Evolutionary conservation across 1,140 invertebrate genomes (phyloP).

Genomic region (Ips nitidus): DNA sequence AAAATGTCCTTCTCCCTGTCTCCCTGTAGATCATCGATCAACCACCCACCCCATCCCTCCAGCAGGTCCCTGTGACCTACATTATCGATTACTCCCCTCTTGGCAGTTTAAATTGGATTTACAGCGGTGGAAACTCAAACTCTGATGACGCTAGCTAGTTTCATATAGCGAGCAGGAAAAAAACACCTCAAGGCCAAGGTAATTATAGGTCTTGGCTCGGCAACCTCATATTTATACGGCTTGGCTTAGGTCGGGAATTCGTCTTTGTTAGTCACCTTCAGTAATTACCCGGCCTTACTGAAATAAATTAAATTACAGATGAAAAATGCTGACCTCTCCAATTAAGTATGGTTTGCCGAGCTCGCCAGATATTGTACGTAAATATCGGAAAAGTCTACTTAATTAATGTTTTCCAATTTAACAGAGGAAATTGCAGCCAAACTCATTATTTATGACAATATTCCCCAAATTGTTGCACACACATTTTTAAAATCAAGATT

Average conservation of each 20-base stretch:
- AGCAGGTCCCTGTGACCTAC: not conserved
- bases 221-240: not conserved
- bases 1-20: not conserved
- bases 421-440: too few relatives aligned
- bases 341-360: too few relatives aligned
- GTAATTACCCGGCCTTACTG: too few relatives aligned
- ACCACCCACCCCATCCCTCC: not conserved
- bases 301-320: too few relatives aligned
- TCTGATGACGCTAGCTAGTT: not conserved
- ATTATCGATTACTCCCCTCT: not conserved
- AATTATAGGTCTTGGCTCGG: not conserved
- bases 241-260: not conserved
- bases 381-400: too few relatives aligned
- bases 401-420: too few relatives aligned
- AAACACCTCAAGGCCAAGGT: constrained; percentile 5
- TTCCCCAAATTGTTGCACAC: too few relatives aligned
- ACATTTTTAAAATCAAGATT: too few relatives aligned
- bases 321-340: too few relatives aligned
- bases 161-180: not conserved
- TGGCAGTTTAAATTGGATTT: not conserved
- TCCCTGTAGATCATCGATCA: too few relatives aligned
- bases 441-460: too few relatives aligned
- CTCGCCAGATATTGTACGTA: too few relatives aligned
- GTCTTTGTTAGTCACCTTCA: not conserved
- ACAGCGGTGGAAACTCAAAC: not conserved